phyloP scores from a whole-genome alignment of 2,888 invertebrate species.

The Troilus luridus region DNA sequence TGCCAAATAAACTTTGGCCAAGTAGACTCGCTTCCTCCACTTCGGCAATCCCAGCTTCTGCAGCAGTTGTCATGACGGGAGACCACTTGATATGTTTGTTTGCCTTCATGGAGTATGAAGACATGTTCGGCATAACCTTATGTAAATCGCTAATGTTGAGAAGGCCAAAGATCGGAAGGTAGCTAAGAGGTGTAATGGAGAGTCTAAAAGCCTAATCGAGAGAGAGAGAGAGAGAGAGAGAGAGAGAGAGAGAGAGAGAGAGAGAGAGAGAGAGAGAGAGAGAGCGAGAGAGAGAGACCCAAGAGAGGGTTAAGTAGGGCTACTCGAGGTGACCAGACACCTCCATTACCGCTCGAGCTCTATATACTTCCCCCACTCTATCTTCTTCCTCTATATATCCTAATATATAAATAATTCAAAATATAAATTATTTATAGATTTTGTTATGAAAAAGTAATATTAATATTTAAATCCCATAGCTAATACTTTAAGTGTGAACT shows the following conservation, averaged over 20 bases:
- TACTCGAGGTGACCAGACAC: not conserved
- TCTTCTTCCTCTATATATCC: too few species aligned
- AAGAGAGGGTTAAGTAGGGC: not conserved
- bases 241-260: not conserved
- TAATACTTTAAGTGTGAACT: too few species aligned
- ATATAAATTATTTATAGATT: too few species aligned
- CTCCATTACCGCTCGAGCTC: not conserved
- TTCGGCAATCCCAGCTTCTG: too few species aligned
- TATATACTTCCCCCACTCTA: too few species aligned
- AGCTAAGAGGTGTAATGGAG: not conserved
- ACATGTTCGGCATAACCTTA: not conserved
- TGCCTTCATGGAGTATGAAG: not conserved
- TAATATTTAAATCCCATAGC: too few species aligned
- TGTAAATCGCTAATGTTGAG: not conserved
- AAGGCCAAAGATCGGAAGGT: not conserved
- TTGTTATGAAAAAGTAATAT: too few species aligned
- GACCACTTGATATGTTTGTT: not conserved
- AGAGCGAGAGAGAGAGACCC: not conserved
- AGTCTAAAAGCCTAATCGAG: not conserved
- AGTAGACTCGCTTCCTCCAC: too few species aligned
- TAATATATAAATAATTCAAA: too few species aligned
- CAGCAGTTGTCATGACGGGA: too few species aligned
- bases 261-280: slow-evolving; percentile 13
- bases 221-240: not conserved
- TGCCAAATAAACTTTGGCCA: too few species aligned